Evolutionary conservation across 2,797 vertebrate species (phyloP), one percentile per base, ranked within the genome.

Genomic region (Scarus forsteni): DNA sequence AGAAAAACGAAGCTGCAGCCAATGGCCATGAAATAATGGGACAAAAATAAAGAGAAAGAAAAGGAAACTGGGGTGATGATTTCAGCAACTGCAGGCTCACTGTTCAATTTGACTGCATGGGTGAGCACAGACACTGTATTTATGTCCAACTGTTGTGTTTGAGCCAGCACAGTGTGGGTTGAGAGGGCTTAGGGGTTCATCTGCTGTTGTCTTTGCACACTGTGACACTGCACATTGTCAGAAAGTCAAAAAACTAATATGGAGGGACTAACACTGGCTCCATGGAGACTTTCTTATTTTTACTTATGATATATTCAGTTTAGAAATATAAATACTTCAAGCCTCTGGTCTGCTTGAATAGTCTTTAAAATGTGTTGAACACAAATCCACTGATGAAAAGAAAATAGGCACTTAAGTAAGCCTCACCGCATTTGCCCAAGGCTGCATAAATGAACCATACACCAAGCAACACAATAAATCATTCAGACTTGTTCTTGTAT

Each of bases 31-130:
- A 52, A 69, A 51, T 27, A 27, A 27, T 27, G 27, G 27, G 27
- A 27, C 27, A 27, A 27, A 27, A 27, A 27, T 5, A 50, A 34
- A 49, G 8, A 49, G 27, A 13, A 51, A 64, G 59, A 64, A 16
- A 61, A 27, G 38, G 60, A 81, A 81, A 81, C 50, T 80, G 66
- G 75, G 75, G 60, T 85, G 85, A 82, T 77, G 10, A 75, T 75
- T 84, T 74, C 60, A 72, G 66, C 65, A 66, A 48, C 69, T 62
- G 42, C 60, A 61, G 68, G 34, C 72, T 74, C 66, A 39, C 66
- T 72, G 61, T 70, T 84, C 64, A 77, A 44, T 79, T 60, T 62
- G 57, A 79, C 68, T 78, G 75, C 70, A 57, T 57, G 77, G 64
- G 51, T 36, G 63, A 80, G 51, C 69, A 65, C 36, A 70, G 63